phyloP scores from a whole-genome alignment of 2,797 vertebrate genomes.

The Chrysolophus pictus region DNA sequence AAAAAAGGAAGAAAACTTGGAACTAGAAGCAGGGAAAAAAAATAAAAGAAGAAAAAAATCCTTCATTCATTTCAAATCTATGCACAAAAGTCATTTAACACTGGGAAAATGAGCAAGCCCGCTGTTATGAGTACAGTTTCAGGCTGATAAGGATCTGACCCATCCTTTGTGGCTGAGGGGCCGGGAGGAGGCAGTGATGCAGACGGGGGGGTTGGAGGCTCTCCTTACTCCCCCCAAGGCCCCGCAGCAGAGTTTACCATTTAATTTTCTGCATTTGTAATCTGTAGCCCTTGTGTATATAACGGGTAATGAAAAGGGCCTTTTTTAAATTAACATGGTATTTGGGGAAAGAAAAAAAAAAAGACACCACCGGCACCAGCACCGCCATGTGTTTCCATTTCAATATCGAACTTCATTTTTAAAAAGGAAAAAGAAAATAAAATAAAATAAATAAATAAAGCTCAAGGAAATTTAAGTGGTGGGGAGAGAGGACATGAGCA shows the following conservation, averaged over 20 bases:
- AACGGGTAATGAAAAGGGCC: slow-evolving; percentile 72
- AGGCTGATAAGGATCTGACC: slow-evolving; percentile 54
- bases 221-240: slow-evolving; percentile 55
- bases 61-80: not conserved
- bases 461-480: not conserved
- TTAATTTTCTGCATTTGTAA: slow-evolving; percentile 76
- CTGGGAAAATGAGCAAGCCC: not conserved
- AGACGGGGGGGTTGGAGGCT: slow-evolving; percentile 39
- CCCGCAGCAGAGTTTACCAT: slow-evolving; percentile 64
- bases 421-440: not conserved
- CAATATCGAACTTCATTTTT: slow-evolving; percentile 52
- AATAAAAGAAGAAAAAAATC: not conserved
- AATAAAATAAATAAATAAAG: not conserved
- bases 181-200: not conserved
- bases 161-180: slow-evolving; percentile 1
- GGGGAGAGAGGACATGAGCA: slow-evolving; percentile 12
- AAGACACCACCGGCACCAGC: not conserved
- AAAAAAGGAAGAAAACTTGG: not conserved
- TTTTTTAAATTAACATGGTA: slow-evolving; percentile 80
- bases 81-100: not conserved
- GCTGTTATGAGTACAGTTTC: slow-evolving; percentile 9
- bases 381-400: slow-evolving; percentile 75
- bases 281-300: slow-evolving; percentile 71
- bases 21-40: not conserved
- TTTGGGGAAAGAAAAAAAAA: slow-evolving; percentile 51